Evolutionary conservation across 2,888 invertebrate genomes (phyloP), one percentile per base, ranked within the genome.

Genomic region (Caenorhabditis panamensis): DNA sequence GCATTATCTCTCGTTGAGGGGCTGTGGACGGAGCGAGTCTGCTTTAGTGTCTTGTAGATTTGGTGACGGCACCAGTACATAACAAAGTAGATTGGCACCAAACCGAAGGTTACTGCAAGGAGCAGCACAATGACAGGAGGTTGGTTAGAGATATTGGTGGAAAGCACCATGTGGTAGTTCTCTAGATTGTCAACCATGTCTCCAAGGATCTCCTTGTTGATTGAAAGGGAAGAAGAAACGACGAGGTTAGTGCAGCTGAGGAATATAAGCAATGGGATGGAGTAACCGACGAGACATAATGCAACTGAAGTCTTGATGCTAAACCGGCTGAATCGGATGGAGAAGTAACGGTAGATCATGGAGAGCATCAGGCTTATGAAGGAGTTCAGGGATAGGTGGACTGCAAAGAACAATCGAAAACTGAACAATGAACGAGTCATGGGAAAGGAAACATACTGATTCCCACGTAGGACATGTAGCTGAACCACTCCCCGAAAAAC

Each of bases 41-140:
- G 22, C 11, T 59, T 73, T 41, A 79, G 47, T 11, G 72, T 68
- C 20, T 73, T 62, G 37, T 73, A 62, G 41, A 79, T 79, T 36
- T 73, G 62, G 36, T 58, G 58, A 28, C 79, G 31, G 53, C 79
- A 79, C 79, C 79, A 79, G 58, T 73, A 79, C 79, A 79, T 79
- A 8, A 79, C 68, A 16, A 63, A 47, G 47, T 79, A 79, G 6
- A 79, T 73, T 1, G 79, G 79, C 0, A 73, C 44, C 5, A 73
- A 22, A 6, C 79, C 73, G 22, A 73, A 11, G 2, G 79, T 68
- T 16, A 79, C 68, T 0, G 64, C 49, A 8, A 64, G 0, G 0
- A 68, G 24, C 20, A 79, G 63, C n/a, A 68, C 53, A 8, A 79
- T 68, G 9, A 79, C 18, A 5, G 63, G 58, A n/a, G 59, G 20